phyloP scores from a whole-genome alignment of 2,113 vertebrate species.

The Platysteira castanea region DNA sequence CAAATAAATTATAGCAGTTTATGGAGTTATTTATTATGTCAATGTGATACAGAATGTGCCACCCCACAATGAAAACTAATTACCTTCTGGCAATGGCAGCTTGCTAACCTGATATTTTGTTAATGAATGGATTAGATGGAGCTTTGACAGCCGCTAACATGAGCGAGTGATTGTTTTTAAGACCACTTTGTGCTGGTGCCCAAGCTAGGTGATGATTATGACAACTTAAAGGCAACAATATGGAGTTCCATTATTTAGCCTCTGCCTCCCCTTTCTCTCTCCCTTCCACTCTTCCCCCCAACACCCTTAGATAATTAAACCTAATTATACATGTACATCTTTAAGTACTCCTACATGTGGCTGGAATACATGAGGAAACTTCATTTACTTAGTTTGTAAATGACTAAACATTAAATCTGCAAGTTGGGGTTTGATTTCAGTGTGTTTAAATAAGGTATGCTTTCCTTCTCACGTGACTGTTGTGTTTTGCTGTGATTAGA shows the following conservation, averaged over 20 bases:
- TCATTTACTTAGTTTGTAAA: neutral
- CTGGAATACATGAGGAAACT: neutral
- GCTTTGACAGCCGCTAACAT: neutral
- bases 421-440: neutral
- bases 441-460: neutral
- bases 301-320: neutral
- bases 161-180: neutral
- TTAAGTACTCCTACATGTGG: neutral
- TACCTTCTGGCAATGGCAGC: slow-evolving; percentile 14
- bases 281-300: neutral
- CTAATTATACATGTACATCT: neutral
- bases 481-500: neutral
- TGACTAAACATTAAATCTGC: neutral
- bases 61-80: slow-evolving; percentile 22
- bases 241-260: neutral
- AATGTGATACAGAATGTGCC: neutral
- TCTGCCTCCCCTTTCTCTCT: neutral
- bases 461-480: neutral
- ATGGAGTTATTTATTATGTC: slow-evolving; percentile 30
- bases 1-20: slow-evolving; percentile 22
- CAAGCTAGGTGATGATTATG: neutral
- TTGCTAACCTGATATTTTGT: neutral
- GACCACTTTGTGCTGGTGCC: neutral
- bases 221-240: neutral
- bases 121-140: slow-evolving; percentile 19